phyloP scores from a whole-genome alignment of 2,888 invertebrate genomes.

The Notocelia uddmanniana region DNA sequence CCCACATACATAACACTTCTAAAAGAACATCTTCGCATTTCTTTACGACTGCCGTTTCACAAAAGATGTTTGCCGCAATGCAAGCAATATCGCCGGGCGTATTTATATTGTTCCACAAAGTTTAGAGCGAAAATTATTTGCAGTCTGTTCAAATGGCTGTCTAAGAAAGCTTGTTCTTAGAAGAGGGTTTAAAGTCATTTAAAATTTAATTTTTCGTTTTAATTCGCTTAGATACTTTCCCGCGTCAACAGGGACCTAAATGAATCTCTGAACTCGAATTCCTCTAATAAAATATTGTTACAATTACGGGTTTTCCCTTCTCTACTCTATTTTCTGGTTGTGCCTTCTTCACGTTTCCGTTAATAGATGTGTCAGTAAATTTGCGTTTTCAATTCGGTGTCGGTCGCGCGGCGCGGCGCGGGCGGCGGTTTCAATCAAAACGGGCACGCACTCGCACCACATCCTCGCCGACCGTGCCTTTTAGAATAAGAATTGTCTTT shows the following conservation, averaged over 20 bases:
- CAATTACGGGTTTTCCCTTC: slow-evolving; percentile 57
- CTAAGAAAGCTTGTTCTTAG: slow-evolving; percentile 35
- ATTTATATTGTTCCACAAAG: slow-evolving; percentile 55
- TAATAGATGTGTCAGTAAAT: slow-evolving; percentile 84
- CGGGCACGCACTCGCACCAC: slow-evolving; percentile 82
- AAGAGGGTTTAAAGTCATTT: slow-evolving; percentile 37
- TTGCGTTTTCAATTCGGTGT: slow-evolving; percentile 82
- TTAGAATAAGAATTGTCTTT: slow-evolving; percentile 86
- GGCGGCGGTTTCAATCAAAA: slow-evolving; percentile 81
- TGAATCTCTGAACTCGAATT: slow-evolving; percentile 44
- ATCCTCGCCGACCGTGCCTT: slow-evolving; percentile 81
- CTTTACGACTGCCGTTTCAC: slow-evolving; percentile 53
- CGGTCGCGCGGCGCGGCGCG: slow-evolving; percentile 60
- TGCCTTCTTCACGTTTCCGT: slow-evolving; percentile 72
- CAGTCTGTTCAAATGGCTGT: slow-evolving; percentile 30
- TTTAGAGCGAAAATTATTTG: slow-evolving; percentile 52
- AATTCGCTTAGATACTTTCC: slow-evolving; percentile 20
- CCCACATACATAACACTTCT: slow-evolving; percentile 15
- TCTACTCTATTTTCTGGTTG: slow-evolving; percentile 70
- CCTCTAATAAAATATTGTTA: slow-evolving; percentile 54
- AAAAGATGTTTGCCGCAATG: slow-evolving; percentile 54
- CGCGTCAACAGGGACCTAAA: slow-evolving; percentile 36
- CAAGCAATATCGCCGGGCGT: slow-evolving; percentile 57
- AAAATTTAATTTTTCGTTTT: slow-evolving; percentile 36
- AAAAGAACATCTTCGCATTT: slow-evolving; percentile 47